Percentiles rank a stretch among this genome's conserved stretches.
Conservation (phyloP, 2,888 invertebrate species). For the Acrobasis repandana region DNA sequence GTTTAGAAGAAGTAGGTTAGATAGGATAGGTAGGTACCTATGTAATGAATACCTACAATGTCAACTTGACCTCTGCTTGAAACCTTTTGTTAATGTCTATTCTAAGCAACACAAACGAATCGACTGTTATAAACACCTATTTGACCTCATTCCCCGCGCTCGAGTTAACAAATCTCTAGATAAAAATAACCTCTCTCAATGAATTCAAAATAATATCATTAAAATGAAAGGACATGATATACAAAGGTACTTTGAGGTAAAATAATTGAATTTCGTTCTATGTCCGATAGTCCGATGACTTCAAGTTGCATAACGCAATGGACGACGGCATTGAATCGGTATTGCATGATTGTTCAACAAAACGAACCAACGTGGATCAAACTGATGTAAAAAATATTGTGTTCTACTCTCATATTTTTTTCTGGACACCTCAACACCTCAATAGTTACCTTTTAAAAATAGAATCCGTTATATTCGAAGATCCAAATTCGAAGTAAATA, state of each 20-base stretch:
- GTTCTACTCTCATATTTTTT: conserved; percentile 8
- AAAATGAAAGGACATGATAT: background rate
- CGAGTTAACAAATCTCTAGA: background rate
- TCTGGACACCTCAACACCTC: conserved; percentile 4
- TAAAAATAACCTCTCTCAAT: conserved; percentile 18
- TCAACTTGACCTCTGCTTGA: background rate
- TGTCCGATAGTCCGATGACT: conserved; percentile 3
- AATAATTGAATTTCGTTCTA: background rate
- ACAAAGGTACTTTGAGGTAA: too few relatives aligned
- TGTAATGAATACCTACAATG: background rate
- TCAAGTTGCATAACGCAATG: conserved; percentile 19
- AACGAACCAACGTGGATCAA: background rate
- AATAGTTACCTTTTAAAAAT: conserved; percentile 53
- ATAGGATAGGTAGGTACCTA: too few relatives aligned
- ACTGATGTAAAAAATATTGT: background rate
- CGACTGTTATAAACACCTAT: too few relatives aligned
- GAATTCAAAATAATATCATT: background rate
- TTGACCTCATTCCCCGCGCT: conserved; percentile 14
- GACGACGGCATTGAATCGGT: conserved; percentile 38
- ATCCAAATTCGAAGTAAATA: conserved; percentile 77
- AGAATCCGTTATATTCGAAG: conserved; percentile 80
- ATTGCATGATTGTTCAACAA: conserved; percentile 6
- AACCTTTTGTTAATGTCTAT: background rate
- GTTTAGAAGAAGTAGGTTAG: too few relatives aligned
- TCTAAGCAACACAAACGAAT: background rate